Percentiles rank a stretch among this genome's conserved stretches.
Evolutionary conservation across 1,140 invertebrate genomes (phyloP).

Genomic region (Sycophaga agraensis): DNA sequence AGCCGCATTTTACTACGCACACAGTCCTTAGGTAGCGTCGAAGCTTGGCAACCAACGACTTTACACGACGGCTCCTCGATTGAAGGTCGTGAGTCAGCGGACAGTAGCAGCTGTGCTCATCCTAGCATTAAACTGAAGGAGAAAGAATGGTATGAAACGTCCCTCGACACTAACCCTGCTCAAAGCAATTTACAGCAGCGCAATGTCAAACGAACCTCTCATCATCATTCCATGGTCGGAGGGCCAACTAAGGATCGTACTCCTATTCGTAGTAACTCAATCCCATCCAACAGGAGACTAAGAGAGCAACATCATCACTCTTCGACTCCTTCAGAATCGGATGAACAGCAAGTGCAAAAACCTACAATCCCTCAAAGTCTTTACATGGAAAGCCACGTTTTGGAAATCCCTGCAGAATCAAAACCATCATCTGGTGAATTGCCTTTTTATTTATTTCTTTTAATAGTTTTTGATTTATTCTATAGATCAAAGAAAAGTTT

Average conservation of each 20-base stretch:
- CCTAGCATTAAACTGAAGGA: conserved; percentile 52
- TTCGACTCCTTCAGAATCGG: conserved; percentile 23
- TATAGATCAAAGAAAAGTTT: too few species aligned
- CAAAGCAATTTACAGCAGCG: conserved; percentile 17
- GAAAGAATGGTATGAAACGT: conserved; percentile 77
- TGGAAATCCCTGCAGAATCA: conserved; percentile 54
- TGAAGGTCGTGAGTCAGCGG: conserved; percentile 42
- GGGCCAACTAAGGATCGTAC: conserved; percentile 17
- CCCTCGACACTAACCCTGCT: conserved; percentile 63
- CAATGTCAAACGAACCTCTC: conserved; percentile 29
- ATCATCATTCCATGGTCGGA: conserved; percentile 28
- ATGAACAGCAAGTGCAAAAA: conserved; percentile 31
- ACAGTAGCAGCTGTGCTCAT: conserved; percentile 28
- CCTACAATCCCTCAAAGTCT: conserved; percentile 28
- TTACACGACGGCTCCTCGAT: conserved; percentile 21
- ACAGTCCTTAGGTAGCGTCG: conserved; percentile 66
- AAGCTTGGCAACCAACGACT: conserved; percentile 50
- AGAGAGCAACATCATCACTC: conserved; percentile 20
- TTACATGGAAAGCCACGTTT: conserved; percentile 40
- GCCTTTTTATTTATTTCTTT: neutral
- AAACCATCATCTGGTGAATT: conserved; percentile 35
- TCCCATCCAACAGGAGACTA: conserved; percentile 32
- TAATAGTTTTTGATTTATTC: too few species aligned
- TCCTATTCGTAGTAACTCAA: conserved; percentile 34
- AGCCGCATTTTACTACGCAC: conserved; percentile 61